phyloP scores from a whole-genome alignment of 2,113 vertebrate species.

The Terrapene triunguis region DNA sequence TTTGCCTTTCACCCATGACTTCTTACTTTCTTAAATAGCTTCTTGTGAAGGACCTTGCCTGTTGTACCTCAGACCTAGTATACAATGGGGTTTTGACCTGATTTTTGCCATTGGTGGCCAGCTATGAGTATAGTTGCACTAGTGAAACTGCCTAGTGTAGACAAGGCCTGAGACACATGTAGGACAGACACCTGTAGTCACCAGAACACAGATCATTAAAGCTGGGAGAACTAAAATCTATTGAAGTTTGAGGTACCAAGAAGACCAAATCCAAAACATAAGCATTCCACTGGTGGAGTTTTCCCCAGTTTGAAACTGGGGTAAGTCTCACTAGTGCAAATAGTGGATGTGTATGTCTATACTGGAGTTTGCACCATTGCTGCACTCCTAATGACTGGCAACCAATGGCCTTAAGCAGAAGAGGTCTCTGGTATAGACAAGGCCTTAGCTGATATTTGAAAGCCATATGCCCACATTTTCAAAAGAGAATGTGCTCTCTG shows the following conservation, averaged over 20 bases:
- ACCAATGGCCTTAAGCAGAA: neutral
- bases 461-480: neutral
- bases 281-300: neutral
- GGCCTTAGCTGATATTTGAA: neutral
- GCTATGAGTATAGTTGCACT: neutral
- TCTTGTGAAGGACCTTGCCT: neutral
- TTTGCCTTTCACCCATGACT: neutral
- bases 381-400: neutral
- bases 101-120: neutral
- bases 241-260: neutral
- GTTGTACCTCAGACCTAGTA: neutral
- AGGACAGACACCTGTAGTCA: neutral
- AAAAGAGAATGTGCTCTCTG: neutral
- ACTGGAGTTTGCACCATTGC: neutral
- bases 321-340: neutral
- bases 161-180: neutral
- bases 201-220: neutral
- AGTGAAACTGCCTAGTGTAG: neutral
- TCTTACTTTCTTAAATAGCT: neutral
- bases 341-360: neutral
- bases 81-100: neutral
- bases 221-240: neutral
- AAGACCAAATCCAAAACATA: neutral
- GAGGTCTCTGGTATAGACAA: neutral
- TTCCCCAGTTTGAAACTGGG: neutral